Base-by-base conservation (phyloP, 2,113 vertebrate species). In the Empidonax alnorum region DNA sequence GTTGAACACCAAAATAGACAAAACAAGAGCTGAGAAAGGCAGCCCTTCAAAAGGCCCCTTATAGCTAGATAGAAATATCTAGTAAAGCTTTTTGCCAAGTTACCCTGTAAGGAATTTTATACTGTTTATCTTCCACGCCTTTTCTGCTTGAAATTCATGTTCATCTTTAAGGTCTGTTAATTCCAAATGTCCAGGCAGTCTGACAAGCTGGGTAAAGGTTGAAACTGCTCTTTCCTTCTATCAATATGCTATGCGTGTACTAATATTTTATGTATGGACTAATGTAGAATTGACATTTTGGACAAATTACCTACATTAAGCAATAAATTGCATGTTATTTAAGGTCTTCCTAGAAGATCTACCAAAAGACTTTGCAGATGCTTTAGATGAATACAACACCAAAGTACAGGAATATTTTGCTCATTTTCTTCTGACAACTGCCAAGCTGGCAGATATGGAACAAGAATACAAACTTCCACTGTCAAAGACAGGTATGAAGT, bases 401-500 rank as follows among this genome's bases (percentile, higher is more conserved):
- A 96, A 83, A 85, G 85, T 91, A 52, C 7, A 85, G 47, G 66
- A 93, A 44, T 96, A 96, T 30, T 96, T 96, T 92, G 95, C 83
- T 81, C 91, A 93, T 53, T 97, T 97, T 83, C 93, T 97, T 63
- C 81, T 96, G 75, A 90, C 79, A 49, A 47, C 65, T 71, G 94
- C 97, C 44, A 94, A 84, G 10, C 65, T 96, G 81, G 93, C 94
- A 71, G 94, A 97, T 67, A 92, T 72, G 78, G 69, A 83, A 39
- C 81, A 97, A 93, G 96, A 97, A 93, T 96, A 89, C 47, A 91
- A 87, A 37, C 89, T 96, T 67, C 96, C 97, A 67, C 75, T 96
- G 47, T 97, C 96, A 92, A 80, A 84, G 92, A 92, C 92, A 82
- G 84, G 95, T 97, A 95, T 78, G 81, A 50, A 72, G 25, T 83